Base-by-base conservation (phyloP, 2,113 vertebrate species). In the Lota lota region DNA sequence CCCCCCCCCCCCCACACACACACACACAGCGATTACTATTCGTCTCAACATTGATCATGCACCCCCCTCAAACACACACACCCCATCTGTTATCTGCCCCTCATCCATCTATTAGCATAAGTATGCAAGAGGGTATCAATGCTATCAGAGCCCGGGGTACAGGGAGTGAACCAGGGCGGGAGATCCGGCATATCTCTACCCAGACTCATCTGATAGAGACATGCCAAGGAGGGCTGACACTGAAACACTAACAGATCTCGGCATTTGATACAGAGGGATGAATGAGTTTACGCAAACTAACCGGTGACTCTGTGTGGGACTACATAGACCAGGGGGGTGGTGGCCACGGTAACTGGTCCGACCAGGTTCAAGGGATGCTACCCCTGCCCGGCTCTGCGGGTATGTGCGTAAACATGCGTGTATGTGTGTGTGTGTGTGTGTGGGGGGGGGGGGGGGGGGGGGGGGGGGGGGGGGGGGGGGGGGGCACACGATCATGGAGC, bases 121-220 rank as follows among this genome's bases (percentile, higher is more conserved):
- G 83, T 83, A 91, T 91, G 90, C 82, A 80, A 81, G 28, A 24
- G 59, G 72, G 75, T 82, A 91, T 91, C 86, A 85, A 71, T 79
- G 77, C 83, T 86, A 87, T 89, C 80, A 85, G 83, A 80, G 78
- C 80, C 81, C 56, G 53, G 75, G 67, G 83, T 76, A 65, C 51
- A 53, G 63, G 72, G 80, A 72, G 81, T 68, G 69, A 69, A 70
- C 78, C 58, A 3, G 18, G 66, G 57, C 84, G 89, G 83, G 74
- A 11, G 36, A 24, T 24, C 24, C 24, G 7, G 36, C 36, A 40
- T 40, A 40, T 40, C 36, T 40, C 36, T 3, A 11, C 11, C 36
- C 36, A 40, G 36, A 40, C 36, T 40, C 36, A 40, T 40, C 36
- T 40, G 36, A 40, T 40, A 40, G 36, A 40, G 36, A 40, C 36